Evolutionary conservation across 1,140 invertebrate genomes (phyloP), one percentile per base, ranked within the genome.

Genomic region (Calephelis virginiensis): DNA sequence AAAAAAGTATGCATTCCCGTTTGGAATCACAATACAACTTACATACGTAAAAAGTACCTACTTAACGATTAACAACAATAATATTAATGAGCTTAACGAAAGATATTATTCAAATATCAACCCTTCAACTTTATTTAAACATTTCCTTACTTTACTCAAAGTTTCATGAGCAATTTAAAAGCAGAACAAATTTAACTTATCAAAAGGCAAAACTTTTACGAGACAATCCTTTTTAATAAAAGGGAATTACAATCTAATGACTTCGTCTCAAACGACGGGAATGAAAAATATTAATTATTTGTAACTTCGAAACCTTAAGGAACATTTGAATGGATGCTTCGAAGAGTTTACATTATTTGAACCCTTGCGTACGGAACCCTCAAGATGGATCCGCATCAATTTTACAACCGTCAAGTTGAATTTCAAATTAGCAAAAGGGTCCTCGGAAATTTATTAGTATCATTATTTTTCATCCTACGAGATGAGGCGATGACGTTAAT

Each of bases 381-480:
- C 28, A 59, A 59, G 53, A 59, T 59, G 53, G 53, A 38, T 59
- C 28, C 53, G 37, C 53, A 59, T 59, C 53, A 59, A 63, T 63
- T 63, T 63, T 8, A 63, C 62, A 50, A 63, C 43, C 53, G 14
- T 28, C 63, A 17, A 64, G 49, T 40, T 56, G 70, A 50, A 66
- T 56, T 68, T 64, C 61, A 76, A 81, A 80, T 81, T 79, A 66
- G 77, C 79, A 74, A 75, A 76, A 64, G 63, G 74, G 64, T 74
- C 73, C 71, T 66, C 70, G 63, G 64, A 75, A 81, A 85, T 85
- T 82, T 82, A 85, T 80, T 75, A 76, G 72, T 70, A 77, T 78
- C 82, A 85, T 85, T 82, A 85, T 72, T 85, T 76, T 78, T 81
- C 79, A 77, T 72, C 75, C 73, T 79, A 76, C 79, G 74, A 77